phyloP scores from a whole-genome alignment of 2,113 vertebrate genomes.

The Pandion haliaetus region DNA sequence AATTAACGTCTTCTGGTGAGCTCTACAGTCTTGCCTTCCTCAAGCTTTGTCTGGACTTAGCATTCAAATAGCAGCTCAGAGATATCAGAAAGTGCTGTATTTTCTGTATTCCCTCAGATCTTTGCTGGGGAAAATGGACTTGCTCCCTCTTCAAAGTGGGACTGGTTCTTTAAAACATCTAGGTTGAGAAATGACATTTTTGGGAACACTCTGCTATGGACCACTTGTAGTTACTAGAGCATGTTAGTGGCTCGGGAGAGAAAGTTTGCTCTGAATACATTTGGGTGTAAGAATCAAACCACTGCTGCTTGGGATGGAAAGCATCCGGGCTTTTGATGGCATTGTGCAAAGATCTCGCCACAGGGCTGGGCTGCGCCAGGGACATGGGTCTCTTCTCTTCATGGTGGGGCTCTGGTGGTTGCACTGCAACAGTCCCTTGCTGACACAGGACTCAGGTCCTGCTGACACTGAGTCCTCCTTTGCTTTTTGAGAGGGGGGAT shows the following conservation, averaged over 20 bases:
- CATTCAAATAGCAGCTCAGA: background rate
- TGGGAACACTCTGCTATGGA: background rate
- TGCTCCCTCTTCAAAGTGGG: background rate
- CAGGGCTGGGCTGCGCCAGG: accelerated
- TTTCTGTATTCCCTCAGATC: background rate
- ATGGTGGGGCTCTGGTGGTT: background rate
- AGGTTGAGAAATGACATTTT: background rate
- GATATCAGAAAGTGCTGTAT: background rate
- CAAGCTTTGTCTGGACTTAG: background rate
- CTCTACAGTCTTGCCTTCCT: background rate
- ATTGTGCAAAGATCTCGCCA: accelerated
- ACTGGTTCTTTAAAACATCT: background rate
- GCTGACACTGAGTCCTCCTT: accelerated
- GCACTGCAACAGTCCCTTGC: background rate
- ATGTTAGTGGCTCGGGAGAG: background rate
- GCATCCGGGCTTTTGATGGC: background rate
- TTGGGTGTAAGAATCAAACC: background rate
- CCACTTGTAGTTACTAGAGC: background rate
- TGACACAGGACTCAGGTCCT: too few species aligned
- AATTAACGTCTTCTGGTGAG: background rate
- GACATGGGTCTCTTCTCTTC: background rate
- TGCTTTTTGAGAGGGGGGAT: background rate
- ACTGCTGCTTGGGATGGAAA: background rate
- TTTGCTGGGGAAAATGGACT: background rate
- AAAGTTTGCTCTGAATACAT: background rate